A percentile compares a stretch with the other conserved stretches of the same genome.
Conservation (phyloP, 92 coral and sea anemone species). For the Blastomussa wellsi region DNA sequence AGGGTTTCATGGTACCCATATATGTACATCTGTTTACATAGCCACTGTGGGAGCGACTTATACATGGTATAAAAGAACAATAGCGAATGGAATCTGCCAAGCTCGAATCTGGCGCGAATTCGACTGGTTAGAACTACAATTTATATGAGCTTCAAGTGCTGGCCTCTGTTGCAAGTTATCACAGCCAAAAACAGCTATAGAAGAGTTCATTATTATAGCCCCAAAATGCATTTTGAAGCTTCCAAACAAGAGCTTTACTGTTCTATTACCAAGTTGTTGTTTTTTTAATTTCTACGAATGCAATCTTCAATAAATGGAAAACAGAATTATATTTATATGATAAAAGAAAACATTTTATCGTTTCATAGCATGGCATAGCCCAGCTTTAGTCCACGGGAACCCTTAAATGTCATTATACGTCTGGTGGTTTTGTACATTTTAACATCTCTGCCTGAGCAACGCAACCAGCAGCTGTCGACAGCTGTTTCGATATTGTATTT, state of each 20-base stretch:
- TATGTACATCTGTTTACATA: neutral
- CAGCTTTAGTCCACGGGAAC: too few species aligned
- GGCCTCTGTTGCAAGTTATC: neutral
- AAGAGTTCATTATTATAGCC: neutral
- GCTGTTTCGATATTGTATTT: neutral
- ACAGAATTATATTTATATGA: neutral
- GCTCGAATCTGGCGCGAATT: neutral
- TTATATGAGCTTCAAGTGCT: neutral
- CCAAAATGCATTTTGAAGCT: neutral
- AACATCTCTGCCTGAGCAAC: neutral
- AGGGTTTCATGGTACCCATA: neutral
- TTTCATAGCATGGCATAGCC: neutral
- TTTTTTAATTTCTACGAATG: neutral
- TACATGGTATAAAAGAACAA: neutral
- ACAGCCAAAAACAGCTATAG: neutral
- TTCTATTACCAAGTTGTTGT: neutral
- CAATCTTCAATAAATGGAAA: neutral
- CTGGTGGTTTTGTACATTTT: neutral
- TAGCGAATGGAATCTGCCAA: neutral
- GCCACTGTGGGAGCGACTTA: neutral
- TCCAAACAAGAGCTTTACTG: neutral
- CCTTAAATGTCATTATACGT: too few species aligned
- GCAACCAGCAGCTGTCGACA: neutral
- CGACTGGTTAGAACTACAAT: neutral
- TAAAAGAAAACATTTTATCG: neutral